Evolutionary conservation across 2,797 vertebrate species (phyloP).

Genomic region (Lutjanus campechanus): DNA sequence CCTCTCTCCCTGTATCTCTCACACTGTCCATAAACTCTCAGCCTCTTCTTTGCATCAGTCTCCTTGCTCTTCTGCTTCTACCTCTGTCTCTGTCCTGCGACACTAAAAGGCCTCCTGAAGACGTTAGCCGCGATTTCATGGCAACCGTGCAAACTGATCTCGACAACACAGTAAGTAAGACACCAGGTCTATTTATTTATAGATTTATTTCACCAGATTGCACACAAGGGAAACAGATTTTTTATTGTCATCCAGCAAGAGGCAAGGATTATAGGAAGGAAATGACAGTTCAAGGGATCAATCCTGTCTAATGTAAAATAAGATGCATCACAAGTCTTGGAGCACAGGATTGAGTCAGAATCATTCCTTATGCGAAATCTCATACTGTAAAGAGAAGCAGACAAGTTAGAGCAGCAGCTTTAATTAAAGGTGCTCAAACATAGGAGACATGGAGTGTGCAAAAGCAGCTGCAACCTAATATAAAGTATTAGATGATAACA

Average conservation of each 20-base stretch:
- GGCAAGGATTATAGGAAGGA: neutral
- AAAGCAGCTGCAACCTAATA: conserved; percentile 32
- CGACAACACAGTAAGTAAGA: conserved; percentile 57
- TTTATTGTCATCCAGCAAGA: neutral
- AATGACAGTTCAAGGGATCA: neutral
- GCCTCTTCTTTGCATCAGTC: conserved; percentile 83
- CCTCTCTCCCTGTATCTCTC: conserved; percentile 12
- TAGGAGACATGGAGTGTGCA: neutral
- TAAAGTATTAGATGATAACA: conserved; percentile 6
- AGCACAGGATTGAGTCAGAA: neutral
- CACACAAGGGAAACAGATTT: neutral
- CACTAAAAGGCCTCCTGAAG: conserved; percentile 14
- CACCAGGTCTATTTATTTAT: neutral
- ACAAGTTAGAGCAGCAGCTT: conserved; percentile 15
- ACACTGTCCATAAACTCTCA: conserved; percentile 49
- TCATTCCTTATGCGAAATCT: neutral
- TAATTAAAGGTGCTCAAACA: neutral
- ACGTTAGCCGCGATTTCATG: conserved; percentile 51
- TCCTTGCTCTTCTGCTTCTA: conserved; percentile 82
- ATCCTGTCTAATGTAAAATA: neutral
- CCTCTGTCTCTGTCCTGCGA: conserved; percentile 79
- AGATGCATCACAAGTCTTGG: neutral
- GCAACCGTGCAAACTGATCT: conserved; percentile 45
- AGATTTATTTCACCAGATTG: neutral
- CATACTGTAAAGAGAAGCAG: conserved; percentile 9